Conservation (phyloP, 2,113 vertebrate species). For the Clarias gariepinus region DNA sequence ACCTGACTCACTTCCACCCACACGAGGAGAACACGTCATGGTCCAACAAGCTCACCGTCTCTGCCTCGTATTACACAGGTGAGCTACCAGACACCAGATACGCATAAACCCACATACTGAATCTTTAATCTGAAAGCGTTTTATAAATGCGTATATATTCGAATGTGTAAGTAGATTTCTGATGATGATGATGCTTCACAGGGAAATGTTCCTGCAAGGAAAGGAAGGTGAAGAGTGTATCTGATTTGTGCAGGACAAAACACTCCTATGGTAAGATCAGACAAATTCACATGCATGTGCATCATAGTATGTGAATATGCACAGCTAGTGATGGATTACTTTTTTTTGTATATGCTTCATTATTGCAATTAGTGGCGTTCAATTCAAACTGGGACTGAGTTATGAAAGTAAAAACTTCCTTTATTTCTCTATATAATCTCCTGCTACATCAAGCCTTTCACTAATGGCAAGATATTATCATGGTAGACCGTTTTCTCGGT, state of each 20-base stretch:
- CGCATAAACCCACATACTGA: neutral
- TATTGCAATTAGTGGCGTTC: neutral
- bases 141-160: neutral
- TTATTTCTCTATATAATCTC: too few species aligned
- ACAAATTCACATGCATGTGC: neutral
- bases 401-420: too few species aligned
- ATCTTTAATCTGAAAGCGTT: too few species aligned
- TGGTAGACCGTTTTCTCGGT: too few species aligned
- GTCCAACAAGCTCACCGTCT: slow-evolving; percentile 81
- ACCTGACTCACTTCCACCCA: slow-evolving; percentile 63
- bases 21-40: slow-evolving; percentile 75
- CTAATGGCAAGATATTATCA: too few species aligned
- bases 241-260: slow-evolving; percentile 84
- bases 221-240: slow-evolving; percentile 74
- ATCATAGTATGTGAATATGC: neutral
- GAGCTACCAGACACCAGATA: neutral
- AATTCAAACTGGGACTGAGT: too few species aligned
- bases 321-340: neutral
- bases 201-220: slow-evolving; percentile 89
- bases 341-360: neutral
- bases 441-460: too few species aligned
- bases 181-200: slow-evolving; percentile 56
- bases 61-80: slow-evolving; percentile 83
- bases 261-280: slow-evolving; percentile 80
- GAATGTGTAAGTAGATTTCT: slow-evolving; percentile 7